Base-by-base conservation (phyloP, 1,140 invertebrate genomes). In the Drosophila kanapiae region DNA sequence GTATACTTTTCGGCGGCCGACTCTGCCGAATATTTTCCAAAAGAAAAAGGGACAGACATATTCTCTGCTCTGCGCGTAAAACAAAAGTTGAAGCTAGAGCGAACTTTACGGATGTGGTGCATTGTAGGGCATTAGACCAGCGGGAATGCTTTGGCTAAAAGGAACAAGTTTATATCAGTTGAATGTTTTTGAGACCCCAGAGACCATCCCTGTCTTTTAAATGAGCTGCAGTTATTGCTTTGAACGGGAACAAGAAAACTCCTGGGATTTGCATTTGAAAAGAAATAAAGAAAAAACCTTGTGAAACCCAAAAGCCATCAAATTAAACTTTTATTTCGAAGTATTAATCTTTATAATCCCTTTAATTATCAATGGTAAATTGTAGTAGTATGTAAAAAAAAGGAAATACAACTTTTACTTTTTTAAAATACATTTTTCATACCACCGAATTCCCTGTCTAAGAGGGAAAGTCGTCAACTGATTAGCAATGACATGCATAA, bases 21-120 rank as follows among this genome's bases (percentile, higher is more conserved):
- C 68, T 58, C 82, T 42, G 47, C 49, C n/a, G 70, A 64, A 78
- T 85, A 53, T 65, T 59, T 70, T 40, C 72, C 16, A 9, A 62
- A 31, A 42, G 42, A 51, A 29, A 63, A 43, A 35, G 51, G 38
- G 42, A 42, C 38, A 56, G 4, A 51, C 27, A 49, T 51, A 16
- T 31, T 51, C 29, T 4, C 9, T 4, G 42, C 33, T 77, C 48
- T 61, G 65, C 72, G 83, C 71, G 60, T 82, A 67, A 65, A 77
- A 53, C 68, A 76, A 83, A 87, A 87, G 76, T 83, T 85, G 40
- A 10, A n/a, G n/a, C 71, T 33, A 76, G 6, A 54, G 40, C 64
- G 45, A 81, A 84, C 42, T 85, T 85, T 68, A 54, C 47, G 48
- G 57, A 53, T 63, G 49, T 70, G 68, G 64, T 47, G 40, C 31